phyloP scores from a whole-genome alignment of 2,113 vertebrate species.

The Phalacrocorax carbo region DNA sequence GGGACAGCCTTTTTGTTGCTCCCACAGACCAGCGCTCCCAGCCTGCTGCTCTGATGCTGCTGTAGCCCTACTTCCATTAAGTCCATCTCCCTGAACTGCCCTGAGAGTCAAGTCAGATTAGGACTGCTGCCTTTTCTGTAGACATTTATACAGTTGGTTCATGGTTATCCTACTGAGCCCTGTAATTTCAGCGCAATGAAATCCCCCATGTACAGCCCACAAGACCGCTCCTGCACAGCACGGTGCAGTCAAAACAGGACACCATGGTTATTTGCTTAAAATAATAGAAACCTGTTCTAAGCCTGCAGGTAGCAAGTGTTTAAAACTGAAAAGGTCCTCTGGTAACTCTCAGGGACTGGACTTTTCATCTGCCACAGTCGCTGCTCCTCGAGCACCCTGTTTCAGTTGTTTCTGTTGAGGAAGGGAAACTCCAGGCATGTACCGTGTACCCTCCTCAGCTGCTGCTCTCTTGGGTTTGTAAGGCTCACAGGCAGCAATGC shows the following conservation, averaged over 20 bases:
- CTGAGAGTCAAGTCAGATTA: background rate
- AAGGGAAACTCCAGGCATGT: background rate
- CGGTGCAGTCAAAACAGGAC: background rate
- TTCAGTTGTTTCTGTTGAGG: background rate
- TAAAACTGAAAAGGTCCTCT: background rate
- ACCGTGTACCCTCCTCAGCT: background rate
- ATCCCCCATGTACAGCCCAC: fast-evolving
- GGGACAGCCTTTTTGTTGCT: background rate
- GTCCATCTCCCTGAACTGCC: background rate
- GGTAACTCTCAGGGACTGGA: background rate
- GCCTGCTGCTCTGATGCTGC: background rate
- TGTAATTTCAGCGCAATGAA: background rate
- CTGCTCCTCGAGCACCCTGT: background rate
- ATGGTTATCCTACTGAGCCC: background rate
- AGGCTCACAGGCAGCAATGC: background rate
- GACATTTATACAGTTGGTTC: background rate
- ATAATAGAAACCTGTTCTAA: background rate
- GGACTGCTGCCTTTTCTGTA: background rate
- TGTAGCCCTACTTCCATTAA: background rate
- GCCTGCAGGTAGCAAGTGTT: background rate
- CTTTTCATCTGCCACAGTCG: background rate
- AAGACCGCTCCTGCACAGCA: background rate
- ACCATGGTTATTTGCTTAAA: background rate
- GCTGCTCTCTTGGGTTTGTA: background rate
- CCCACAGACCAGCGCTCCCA: background rate